phyloP scores from a whole-genome alignment of 2,888 invertebrate species.

The Brachycybe producta region DNA sequence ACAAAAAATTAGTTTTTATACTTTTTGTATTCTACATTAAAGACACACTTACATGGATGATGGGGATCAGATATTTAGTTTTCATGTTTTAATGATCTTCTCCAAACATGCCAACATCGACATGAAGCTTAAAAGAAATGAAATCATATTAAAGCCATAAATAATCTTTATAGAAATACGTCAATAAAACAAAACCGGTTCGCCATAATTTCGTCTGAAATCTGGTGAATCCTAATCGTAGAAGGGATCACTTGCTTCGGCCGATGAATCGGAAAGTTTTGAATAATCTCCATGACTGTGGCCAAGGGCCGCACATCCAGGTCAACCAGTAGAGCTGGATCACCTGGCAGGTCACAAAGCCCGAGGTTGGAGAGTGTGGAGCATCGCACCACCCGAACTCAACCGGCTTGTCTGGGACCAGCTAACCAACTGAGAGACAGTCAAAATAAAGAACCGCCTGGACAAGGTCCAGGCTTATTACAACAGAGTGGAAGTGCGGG shows the following conservation, averaged over 20 bases:
- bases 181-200: slow-evolving; percentile 48
- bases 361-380: too few relatives aligned
- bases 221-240: slow-evolving; percentile 76
- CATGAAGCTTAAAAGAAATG: slow-evolving; percentile 46
- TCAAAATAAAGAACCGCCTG: too few relatives aligned
- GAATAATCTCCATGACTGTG: slow-evolving; percentile 76
- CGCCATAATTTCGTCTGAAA: slow-evolving; percentile 67
- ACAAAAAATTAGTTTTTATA: not conserved
- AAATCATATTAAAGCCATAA: not conserved
- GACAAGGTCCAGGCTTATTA: too few relatives aligned
- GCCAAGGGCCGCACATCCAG: too few relatives aligned
- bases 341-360: too few relatives aligned
- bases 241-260: slow-evolving; percentile 57
- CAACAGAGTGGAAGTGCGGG: too few relatives aligned
- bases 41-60: slow-evolving; percentile 20
- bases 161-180: not conserved
- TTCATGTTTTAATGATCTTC: slow-evolving; percentile 56
- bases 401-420: too few relatives aligned
- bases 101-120: slow-evolving; percentile 50
- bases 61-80: slow-evolving; percentile 27
- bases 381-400: too few relatives aligned
- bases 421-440: too few relatives aligned
- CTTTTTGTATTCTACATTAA: too few relatives aligned
- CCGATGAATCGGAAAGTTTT: slow-evolving; percentile 54
- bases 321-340: too few relatives aligned